Evolutionary conservation across 2,113 vertebrate species (phyloP).

Genomic region (Hydrolagus affinis): DNA sequence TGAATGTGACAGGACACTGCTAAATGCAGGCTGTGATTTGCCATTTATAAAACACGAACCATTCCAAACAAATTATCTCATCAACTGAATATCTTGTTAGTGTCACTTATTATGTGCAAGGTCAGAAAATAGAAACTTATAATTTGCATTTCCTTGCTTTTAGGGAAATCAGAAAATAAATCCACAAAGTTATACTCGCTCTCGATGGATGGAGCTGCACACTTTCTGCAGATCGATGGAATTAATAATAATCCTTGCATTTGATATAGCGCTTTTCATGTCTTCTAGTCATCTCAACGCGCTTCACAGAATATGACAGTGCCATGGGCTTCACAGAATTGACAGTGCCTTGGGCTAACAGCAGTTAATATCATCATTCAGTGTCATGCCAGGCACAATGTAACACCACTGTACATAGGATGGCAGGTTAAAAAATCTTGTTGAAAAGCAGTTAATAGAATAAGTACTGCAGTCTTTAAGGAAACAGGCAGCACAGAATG

Average conservation of each 20-base stretch:
- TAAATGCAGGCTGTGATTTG: constrained; percentile 33
- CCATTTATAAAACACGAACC: constrained; percentile 35
- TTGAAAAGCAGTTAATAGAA: background rate
- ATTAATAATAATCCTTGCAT: too few species aligned
- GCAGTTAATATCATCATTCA: background rate
- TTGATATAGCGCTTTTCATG: too few species aligned
- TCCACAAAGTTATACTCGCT: background rate
- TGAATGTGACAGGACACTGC: constrained; percentile 38
- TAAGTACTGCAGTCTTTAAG: background rate
- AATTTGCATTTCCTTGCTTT: constrained; percentile 13
- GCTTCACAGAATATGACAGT: too few species aligned
- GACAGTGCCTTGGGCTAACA: background rate
- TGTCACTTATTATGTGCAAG: constrained; percentile 36
- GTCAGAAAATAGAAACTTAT: constrained; percentile 30
- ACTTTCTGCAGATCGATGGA: background rate
- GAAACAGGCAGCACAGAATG: background rate
- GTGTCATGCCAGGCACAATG: background rate
- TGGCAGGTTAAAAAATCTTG: too few species aligned
- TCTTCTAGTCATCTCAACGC: too few species aligned
- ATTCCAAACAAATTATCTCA: constrained; percentile 41
- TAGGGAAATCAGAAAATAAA: background rate
- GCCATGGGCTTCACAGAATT: too few species aligned
- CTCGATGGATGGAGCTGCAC: background rate
- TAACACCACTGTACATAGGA: background rate
- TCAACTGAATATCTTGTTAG: constrained; percentile 42